phyloP scores from a whole-genome alignment of 1,140 invertebrate genomes.

The Chrysoperla carnea region DNA sequence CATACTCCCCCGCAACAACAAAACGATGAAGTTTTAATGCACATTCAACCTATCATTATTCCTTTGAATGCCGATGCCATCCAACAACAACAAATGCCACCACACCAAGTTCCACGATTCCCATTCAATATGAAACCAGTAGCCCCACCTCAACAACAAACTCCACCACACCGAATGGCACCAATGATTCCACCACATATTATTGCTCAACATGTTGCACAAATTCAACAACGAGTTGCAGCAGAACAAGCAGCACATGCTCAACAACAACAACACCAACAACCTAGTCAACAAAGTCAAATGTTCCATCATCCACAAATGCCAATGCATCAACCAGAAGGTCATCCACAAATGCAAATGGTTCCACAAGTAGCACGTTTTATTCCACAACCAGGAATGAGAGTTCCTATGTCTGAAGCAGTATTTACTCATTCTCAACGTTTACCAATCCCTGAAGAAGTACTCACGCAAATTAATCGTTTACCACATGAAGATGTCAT shows the following conservation, averaged over 20 bases:
- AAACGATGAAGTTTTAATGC: constrained; percentile 19
- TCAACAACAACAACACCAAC: not conserved
- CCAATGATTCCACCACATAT: not conserved
- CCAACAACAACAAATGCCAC: constrained; percentile 11
- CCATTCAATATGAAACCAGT: not conserved
- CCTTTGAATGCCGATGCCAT: constrained; percentile 15
- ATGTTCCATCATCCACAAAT: not conserved
- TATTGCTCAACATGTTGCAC: not conserved
- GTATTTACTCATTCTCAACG: constrained; percentile 17
- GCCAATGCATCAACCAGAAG: constrained; percentile 4
- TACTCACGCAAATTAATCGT: constrained; percentile 26
- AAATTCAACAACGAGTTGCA: not conserved
- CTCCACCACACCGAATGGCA: constrained; percentile 6
- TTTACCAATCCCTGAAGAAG: constrained; percentile 36
- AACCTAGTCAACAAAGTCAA: not conserved
- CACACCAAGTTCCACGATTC: constrained; percentile 3
- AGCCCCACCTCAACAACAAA: not conserved
- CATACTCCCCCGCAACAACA: constrained; percentile 9
- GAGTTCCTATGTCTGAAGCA: constrained; percentile 18
- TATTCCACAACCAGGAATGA: constrained; percentile 2
- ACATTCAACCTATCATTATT: constrained; percentile 22
- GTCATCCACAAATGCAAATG: constrained; percentile 2
- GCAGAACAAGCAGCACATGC: not conserved
- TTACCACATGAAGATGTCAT: constrained; percentile 22
- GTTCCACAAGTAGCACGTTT: constrained; percentile 2